Evolutionary conservation across 2,113 vertebrate species (phyloP), one percentile per base, ranked within the genome.

Genomic region (Plectropomus leopardus): DNA sequence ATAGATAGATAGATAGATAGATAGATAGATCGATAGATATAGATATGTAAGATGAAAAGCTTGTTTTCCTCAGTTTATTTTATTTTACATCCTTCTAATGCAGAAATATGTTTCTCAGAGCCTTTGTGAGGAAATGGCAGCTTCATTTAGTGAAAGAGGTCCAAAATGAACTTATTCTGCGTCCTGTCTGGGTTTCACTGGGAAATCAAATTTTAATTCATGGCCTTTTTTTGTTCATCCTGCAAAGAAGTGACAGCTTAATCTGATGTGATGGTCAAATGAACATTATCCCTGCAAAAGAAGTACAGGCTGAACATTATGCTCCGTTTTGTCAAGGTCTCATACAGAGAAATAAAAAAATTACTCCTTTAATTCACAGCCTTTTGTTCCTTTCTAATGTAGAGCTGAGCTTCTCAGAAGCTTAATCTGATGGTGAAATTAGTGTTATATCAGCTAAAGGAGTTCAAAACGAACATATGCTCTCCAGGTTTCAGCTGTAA

Each of bases 201-300:
- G 48, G 34, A 64, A 53, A n/a, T n/a, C n/a, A n/a, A n/a, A 74
- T 75, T 48, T 51, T 21, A 59, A 72, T 36, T 26, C 44, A 26
- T 8, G 30, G 21, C 28, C 16, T 19, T 60, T 48, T 71, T 32
- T 48, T 47, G n/a, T n/a, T n/a, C n/a, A n/a, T n/a, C 9, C 4
- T 32, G 26, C 15, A 57, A 14, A 76, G 40, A 45, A 24, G 28
- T 11, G 32, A 66, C 7, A 2, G 15, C 19, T 47, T 60, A 34
- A 24, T 72, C 15, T 60, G 17, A 72, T 60, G 32, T 8, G 40
- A 24, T 14, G 51, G 42, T n/a, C 28, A 54, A 30, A 44, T 67
- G 55, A 47, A 34, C 24, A 55, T 55, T 9, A 34, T 66, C 30
- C n/a, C 11, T 36, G 6, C 0, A 1, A 24, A 13, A 30, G 60